phyloP scores from a whole-genome alignment of 2,797 vertebrate genomes.

The Melopsittacus undulatus region DNA sequence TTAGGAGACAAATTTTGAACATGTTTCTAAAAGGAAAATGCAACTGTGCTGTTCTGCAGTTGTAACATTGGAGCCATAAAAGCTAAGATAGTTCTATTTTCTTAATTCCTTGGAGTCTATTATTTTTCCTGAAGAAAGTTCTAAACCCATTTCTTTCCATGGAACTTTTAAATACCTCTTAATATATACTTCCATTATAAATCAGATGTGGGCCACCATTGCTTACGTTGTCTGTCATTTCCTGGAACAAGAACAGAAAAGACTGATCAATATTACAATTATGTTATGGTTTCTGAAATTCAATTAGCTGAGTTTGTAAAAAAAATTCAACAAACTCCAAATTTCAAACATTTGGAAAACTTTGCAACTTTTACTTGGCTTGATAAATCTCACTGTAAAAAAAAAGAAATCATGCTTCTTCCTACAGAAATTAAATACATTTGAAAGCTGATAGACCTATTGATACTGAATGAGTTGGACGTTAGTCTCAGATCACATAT shows the following conservation, averaged over 20 bases:
- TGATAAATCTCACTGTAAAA: not conserved
- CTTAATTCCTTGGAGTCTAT: constrained; percentile 27
- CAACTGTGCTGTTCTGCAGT: constrained; percentile 46
- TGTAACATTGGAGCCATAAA: constrained; percentile 51
- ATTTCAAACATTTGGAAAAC: constrained; percentile 29
- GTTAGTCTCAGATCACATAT: not conserved
- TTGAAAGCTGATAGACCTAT: constrained; percentile 21
- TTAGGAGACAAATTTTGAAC: constrained; percentile 54
- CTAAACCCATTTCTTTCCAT: constrained; percentile 44
- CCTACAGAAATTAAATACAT: not conserved
- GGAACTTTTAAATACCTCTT: constrained; percentile 58
- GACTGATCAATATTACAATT: constrained; percentile 43
- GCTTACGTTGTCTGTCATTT: constrained; percentile 92
- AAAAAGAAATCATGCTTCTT: not conserved
- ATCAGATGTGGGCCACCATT: constrained; percentile 92
- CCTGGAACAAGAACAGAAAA: constrained; percentile 81
- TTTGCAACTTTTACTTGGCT: not conserved
- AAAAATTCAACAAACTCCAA: not conserved
- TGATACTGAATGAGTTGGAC: not conserved
- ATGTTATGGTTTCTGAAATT: not conserved
- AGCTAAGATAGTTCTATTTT: constrained; percentile 45
- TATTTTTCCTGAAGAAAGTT: constrained; percentile 58
- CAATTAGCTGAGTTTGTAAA: constrained; percentile 5
- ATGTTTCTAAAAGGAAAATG: constrained; percentile 40
- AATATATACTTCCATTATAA: constrained; percentile 87